Conservation (phyloP, 2,888 invertebrate genomes). For the Hypolimnas misippus region DNA sequence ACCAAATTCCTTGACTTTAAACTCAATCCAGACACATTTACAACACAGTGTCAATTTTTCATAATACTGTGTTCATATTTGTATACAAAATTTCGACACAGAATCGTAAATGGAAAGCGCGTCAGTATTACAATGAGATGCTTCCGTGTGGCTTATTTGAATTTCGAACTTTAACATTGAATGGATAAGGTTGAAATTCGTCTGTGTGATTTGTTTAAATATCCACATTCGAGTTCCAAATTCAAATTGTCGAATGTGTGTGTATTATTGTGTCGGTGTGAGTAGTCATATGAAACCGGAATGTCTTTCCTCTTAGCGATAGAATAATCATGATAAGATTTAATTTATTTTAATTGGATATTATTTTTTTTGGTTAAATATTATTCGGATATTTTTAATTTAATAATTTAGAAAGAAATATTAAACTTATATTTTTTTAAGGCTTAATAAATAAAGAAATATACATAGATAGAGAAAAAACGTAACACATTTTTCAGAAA, state of each 20-base stretch:
- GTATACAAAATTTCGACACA: constrained; percentile 2
- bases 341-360: neutral
- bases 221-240: constrained; percentile 17
- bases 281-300: constrained; percentile 51
- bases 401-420: too few relatives aligned
- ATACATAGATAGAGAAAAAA: neutral
- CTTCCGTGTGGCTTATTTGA: neutral
- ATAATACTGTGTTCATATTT: neutral
- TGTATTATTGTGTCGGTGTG: constrained; percentile 37
- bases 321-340: constrained; percentile 39
- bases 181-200: neutral
- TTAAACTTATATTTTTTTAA: too few relatives aligned
- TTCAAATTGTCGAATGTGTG: constrained; percentile 35
- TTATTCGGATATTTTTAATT: neutral
- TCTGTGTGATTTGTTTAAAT: neutral
- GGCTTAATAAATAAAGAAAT: too few relatives aligned
- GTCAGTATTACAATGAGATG: constrained; percentile 12
- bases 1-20: neutral
- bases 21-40: neutral
- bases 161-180: neutral
- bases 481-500: neutral
- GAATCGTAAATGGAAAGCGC: constrained; percentile 7
- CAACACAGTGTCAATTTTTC: constrained; percentile 1
- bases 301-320: constrained; percentile 53
- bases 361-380: neutral